phyloP scores from a whole-genome alignment of 2,797 vertebrate species.

The Glossophaga mutica region DNA sequence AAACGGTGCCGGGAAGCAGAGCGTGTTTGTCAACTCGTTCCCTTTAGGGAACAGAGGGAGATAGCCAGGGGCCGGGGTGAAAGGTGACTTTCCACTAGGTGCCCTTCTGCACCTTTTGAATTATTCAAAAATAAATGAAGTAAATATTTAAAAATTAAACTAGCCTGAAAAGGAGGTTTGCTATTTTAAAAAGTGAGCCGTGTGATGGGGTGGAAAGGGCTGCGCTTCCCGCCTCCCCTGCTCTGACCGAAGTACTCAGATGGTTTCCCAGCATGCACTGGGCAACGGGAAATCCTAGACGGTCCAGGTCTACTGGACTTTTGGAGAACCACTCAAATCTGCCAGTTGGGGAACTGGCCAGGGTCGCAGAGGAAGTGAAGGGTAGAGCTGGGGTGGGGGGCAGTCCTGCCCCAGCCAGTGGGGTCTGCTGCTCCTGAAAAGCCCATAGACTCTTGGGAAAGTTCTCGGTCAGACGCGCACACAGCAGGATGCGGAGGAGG shows the following conservation, averaged over 20 bases:
- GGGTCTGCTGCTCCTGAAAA: background rate
- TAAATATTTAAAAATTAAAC: background rate
- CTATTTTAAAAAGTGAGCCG: background rate
- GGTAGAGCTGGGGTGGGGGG: background rate
- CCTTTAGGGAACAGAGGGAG: background rate
- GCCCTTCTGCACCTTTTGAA: background rate
- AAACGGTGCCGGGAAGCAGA: background rate
- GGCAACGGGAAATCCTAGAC: background rate
- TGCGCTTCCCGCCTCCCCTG: background rate
- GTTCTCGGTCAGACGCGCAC: background rate
- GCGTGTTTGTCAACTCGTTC: background rate
- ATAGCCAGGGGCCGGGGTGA: background rate
- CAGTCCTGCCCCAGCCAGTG: background rate
- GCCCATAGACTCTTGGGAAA: background rate
- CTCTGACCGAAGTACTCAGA: background rate
- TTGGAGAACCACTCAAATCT: background rate
- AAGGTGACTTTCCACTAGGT: background rate
- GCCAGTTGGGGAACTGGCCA: background rate
- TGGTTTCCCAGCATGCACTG: background rate
- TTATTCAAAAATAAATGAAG: background rate
- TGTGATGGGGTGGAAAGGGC: background rate
- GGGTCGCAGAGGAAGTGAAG: background rate
- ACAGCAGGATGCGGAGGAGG: background rate
- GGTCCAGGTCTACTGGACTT: background rate
- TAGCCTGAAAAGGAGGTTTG: background rate